Percentiles rank a stretch among this genome's conserved stretches.
These are phyloP conservation scores for Takifugu ocellatus DNA, from an alignment of 2,797 vertebrate species.

Conservation along the genomic window DNA sequence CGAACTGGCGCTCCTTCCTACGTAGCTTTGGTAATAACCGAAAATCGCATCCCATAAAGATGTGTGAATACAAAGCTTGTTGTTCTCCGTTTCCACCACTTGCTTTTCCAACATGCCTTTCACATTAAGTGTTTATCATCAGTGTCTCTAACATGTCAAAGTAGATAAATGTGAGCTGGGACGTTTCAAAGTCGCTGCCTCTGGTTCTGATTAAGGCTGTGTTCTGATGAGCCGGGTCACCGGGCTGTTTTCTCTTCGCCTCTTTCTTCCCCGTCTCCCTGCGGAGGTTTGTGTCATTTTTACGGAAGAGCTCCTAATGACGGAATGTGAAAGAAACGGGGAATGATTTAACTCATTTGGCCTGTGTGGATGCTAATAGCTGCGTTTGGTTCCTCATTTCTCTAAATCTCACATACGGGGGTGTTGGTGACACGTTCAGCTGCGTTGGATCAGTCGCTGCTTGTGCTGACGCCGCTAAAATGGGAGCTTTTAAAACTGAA, in stretches of 20 bases:
- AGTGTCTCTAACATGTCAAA: slow-evolving; percentile 56
- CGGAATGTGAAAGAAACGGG: slow-evolving; percentile 39
- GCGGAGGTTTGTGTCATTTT: slow-evolving; percentile 55
- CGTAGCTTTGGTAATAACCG: too few relatives aligned
- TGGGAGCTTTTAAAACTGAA: neutral
- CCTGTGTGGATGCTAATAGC: slow-evolving; percentile 42
- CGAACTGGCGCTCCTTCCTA: neutral
- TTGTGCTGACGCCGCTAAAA: neutral
- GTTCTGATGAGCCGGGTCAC: slow-evolving; percentile 48
- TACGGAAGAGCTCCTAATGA: slow-evolving; percentile 37
- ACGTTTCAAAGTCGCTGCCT: slow-evolving; percentile 55
- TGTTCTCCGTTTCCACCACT: slow-evolving; percentile 14
- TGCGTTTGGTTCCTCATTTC: slow-evolving; percentile 38
- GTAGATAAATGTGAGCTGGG: slow-evolving; percentile 50
- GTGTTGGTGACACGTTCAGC: slow-evolving; percentile 1
- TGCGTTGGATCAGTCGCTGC: neutral
- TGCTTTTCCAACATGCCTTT: slow-evolving; percentile 40
- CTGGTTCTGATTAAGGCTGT: slow-evolving; percentile 60
- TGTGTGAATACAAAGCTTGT: slow-evolving; percentile 10
- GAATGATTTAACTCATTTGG: slow-evolving; percentile 34
- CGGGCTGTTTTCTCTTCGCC: slow-evolving; percentile 56
- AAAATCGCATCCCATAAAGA: neutral
- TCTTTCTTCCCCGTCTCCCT: slow-evolving; percentile 43
- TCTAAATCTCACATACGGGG: slow-evolving; percentile 8
- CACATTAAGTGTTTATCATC: slow-evolving; percentile 42